Conservation (phyloP, 30 jellyfish, hydroid and myxozoan species). For the Pseudorhiza aurosa region DNA sequence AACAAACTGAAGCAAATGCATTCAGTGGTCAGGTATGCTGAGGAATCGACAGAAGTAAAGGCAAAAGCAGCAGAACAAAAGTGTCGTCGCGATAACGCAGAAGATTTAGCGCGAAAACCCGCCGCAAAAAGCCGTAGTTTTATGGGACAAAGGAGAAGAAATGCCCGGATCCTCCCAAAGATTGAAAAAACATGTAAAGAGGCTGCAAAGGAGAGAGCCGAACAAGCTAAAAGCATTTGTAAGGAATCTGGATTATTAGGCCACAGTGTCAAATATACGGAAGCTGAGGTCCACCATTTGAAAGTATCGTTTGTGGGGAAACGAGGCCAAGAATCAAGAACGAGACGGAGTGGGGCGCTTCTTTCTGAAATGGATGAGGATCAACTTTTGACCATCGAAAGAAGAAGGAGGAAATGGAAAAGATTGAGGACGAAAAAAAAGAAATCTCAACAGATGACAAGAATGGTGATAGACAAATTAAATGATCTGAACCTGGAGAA, state of each 20-base stretch:
- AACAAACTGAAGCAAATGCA: neutral
- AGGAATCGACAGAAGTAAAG: neutral
- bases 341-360: neutral
- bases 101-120: neutral
- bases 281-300: neutral
- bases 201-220: neutral
- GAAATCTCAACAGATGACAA: neutral
- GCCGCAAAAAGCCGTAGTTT: too few species aligned
- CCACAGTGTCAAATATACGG: constrained; percentile 5
- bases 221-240: neutral
- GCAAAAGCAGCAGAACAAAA: neutral
- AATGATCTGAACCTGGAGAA: neutral
- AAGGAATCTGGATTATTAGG: neutral
- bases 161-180: neutral
- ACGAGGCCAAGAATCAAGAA: constrained; percentile 2
- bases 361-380: constrained; percentile 2
- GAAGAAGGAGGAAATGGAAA: neutral
- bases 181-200: neutral
- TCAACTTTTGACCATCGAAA: neutral
- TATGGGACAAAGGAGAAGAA: neutral
- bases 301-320: neutral
- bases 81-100: neutral
- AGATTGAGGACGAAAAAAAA: neutral
- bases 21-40: neutral
- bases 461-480: neutral